phyloP scores from a whole-genome alignment of 2,113 vertebrate genomes.

The Halichoerus grypus region DNA sequence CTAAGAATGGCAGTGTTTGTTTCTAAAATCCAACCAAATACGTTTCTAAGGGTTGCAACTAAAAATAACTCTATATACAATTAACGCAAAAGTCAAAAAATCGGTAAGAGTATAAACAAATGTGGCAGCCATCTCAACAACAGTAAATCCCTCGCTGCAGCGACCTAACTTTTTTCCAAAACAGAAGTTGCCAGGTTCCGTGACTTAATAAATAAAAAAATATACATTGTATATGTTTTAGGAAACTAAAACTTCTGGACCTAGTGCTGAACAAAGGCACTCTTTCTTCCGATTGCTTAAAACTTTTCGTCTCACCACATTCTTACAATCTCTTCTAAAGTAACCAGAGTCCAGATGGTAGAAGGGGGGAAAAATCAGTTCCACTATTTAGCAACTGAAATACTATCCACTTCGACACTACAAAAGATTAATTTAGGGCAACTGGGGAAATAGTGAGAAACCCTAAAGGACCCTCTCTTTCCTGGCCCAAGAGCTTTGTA shows the following conservation, averaged over 20 bases:
- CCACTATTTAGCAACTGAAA: background rate
- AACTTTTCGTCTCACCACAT: constrained; percentile 58
- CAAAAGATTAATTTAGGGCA: background rate
- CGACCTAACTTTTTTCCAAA: constrained; percentile 39
- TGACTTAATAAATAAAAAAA: background rate
- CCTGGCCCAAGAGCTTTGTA: background rate
- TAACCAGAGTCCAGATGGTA: background rate
- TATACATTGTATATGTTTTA: background rate
- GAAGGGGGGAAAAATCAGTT: background rate
- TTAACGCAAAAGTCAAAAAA: background rate
- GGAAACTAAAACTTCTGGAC: constrained; percentile 24
- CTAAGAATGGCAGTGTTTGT: background rate
- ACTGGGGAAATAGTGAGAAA: background rate
- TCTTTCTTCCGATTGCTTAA: background rate
- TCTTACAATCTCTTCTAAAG: constrained; percentile 2
- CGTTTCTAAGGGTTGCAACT: background rate
- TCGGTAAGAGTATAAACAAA: constrained; percentile 38
- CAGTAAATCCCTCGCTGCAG: background rate
- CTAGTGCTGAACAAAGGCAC: constrained; percentile 67
- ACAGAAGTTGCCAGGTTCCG: constrained; percentile 56
- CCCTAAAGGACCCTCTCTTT: background rate
- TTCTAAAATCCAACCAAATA: background rate
- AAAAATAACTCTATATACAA: background rate
- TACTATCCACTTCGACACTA: background rate
- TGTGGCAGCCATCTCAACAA: constrained; percentile 73